These are phyloP conservation scores for Bombus fervidus DNA, from an alignment of 1,140 invertebrate genomes.

Conservation along the genomic window DNA sequence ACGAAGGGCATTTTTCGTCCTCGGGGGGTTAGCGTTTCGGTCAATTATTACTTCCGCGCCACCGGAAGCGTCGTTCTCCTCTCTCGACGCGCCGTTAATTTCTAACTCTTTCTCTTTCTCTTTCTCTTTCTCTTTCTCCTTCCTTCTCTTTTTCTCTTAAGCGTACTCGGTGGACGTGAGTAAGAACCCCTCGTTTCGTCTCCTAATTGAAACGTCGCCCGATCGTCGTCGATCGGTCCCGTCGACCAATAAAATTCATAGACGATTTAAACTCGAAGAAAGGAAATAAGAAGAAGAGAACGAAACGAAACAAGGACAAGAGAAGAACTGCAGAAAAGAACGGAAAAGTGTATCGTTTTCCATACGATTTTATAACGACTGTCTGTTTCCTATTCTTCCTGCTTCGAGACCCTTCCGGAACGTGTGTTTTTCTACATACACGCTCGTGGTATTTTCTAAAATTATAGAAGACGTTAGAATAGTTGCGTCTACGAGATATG, in stretches of 20 bases:
- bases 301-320: not conserved
- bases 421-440: constrained; percentile 41
- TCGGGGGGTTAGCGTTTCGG: constrained; percentile 36
- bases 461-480: constrained; percentile 33
- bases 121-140: constrained; percentile 8
- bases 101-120: constrained; percentile 21
- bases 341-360: not conserved
- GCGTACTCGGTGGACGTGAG: constrained; percentile 21
- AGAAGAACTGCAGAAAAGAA: not conserved
- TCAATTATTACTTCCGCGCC: constrained; percentile 49
- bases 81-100: constrained; percentile 30
- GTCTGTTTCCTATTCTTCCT: constrained; percentile 20
- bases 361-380: constrained; percentile 13
- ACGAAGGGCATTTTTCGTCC: not conserved
- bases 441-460: constrained; percentile 44
- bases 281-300: not conserved
- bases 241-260: constrained; percentile 6
- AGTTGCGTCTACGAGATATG: not conserved
- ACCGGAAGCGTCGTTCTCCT: constrained; percentile 43
- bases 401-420: constrained; percentile 21
- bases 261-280: not conserved
- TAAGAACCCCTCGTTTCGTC: constrained; percentile 23
- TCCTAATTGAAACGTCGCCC: constrained; percentile 1
- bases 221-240: constrained; percentile 41
- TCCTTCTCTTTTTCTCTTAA: constrained; percentile 18